These are phyloP conservation scores for Nyctibius grandis DNA, from an alignment of 2,797 vertebrate genomes.

Conservation along the genomic window DNA sequence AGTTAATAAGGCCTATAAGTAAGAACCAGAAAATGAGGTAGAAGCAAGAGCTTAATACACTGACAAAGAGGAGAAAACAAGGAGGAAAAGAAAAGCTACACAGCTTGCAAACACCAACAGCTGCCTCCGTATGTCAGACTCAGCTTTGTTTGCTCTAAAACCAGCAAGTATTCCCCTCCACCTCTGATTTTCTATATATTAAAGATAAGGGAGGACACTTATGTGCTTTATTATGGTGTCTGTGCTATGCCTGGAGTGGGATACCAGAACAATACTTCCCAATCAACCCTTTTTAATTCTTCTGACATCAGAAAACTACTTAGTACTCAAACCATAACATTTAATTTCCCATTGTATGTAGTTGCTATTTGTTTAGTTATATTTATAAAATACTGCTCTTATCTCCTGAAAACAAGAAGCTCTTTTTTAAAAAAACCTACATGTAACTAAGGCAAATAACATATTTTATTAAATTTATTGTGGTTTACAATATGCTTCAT, in stretches of 20 bases:
- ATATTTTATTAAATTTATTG: neutral
- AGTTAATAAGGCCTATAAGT: neutral
- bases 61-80: neutral
- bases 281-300: neutral
- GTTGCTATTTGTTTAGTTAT: neutral
- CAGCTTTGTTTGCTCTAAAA: neutral
- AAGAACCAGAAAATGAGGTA: neutral
- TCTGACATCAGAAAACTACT: neutral
- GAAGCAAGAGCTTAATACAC: neutral
- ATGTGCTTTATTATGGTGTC: neutral
- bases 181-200: neutral
- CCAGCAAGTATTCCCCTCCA: neutral
- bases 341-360: neutral
- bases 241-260: neutral
- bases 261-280: neutral
- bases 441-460: neutral
- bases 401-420: neutral
- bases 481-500: neutral
- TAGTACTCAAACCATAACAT: neutral
- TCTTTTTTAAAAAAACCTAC: neutral
- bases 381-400: neutral
- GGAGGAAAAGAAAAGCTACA: neutral
- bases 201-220: neutral
- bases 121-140: accelerated
- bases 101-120: neutral